These are phyloP conservation scores for Nothoprocta pentlandii DNA, from an alignment of 2,113 vertebrate genomes.

Conservation along the genomic window DNA sequence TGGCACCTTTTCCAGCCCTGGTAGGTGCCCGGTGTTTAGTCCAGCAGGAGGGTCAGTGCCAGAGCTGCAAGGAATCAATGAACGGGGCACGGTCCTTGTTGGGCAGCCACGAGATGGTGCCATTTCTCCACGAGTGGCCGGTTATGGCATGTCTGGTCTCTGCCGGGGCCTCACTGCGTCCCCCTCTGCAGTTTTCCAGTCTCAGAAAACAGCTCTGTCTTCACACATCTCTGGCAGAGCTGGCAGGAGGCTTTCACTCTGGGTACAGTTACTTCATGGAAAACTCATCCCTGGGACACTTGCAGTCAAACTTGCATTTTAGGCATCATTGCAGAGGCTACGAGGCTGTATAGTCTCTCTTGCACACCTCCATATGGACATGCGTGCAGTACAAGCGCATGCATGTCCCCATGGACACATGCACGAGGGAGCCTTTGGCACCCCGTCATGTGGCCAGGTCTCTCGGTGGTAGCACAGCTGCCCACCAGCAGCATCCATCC, in stretches of 20 bases:
- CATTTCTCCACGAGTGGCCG: neutral
- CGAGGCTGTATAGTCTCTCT: neutral
- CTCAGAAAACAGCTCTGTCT: neutral
- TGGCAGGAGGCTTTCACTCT: neutral
- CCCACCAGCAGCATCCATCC: neutral
- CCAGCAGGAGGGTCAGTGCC: neutral
- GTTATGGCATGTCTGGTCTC: neutral
- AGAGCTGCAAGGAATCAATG: neutral
- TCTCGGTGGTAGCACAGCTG: rapidly evolving
- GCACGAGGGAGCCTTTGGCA: rapidly evolving
- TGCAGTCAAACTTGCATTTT: rapidly evolving
- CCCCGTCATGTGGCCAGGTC: rapidly evolving
- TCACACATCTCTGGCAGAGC: rapidly evolving
- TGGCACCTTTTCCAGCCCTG: neutral
- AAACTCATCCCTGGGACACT: rapidly evolving
- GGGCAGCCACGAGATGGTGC: constrained; percentile 33
- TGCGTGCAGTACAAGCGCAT: too few species aligned
- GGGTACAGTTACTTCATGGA: rapidly evolving
- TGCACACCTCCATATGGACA: neutral
- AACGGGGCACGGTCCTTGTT: too few species aligned
- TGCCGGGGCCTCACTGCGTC: neutral
- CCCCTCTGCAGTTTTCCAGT: neutral
- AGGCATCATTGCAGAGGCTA: neutral
- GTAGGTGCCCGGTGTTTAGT: too few species aligned
- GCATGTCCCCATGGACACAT: neutral